These are phyloP conservation scores for Potamarius usumacintae DNA, from an alignment of 2,113 vertebrate species.

Conservation along the genomic window DNA sequence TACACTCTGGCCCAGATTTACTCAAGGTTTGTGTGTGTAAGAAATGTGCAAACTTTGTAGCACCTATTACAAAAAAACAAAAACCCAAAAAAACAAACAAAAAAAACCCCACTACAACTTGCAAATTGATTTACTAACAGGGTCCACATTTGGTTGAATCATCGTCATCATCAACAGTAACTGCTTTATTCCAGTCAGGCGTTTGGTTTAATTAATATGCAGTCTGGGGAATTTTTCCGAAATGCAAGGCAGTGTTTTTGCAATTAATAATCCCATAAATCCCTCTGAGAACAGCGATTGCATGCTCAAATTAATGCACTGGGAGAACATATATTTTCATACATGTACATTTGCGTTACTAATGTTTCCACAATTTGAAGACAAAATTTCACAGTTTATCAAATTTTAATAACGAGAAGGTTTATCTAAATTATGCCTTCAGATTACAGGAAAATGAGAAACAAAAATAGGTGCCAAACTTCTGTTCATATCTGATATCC, in stretches of 20 bases:
- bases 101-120: not conserved
- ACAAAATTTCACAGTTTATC: not conserved
- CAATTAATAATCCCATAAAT: not conserved
- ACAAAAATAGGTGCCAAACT: not conserved
- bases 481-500: not conserved
- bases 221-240: not conserved
- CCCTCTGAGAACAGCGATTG: not conserved
- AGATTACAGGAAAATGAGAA: not conserved
- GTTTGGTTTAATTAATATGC: not conserved
- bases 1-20: not conserved
- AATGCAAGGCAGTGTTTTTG: not conserved
- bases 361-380: not conserved
- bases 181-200: too few relatives aligned
- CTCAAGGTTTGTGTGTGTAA: not conserved
- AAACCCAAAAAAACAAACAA: not conserved
- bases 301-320: not conserved
- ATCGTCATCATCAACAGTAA: not conserved
- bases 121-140: not conserved
- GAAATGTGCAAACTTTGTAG: not conserved
- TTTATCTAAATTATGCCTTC: not conserved
- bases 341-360: not conserved
- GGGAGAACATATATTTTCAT: not conserved
- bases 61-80: not conserved
- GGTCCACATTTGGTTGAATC: too few relatives aligned
- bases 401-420: not conserved